Conservation (phyloP, 23 tunicate species). For the Diplosoma virens region DNA sequence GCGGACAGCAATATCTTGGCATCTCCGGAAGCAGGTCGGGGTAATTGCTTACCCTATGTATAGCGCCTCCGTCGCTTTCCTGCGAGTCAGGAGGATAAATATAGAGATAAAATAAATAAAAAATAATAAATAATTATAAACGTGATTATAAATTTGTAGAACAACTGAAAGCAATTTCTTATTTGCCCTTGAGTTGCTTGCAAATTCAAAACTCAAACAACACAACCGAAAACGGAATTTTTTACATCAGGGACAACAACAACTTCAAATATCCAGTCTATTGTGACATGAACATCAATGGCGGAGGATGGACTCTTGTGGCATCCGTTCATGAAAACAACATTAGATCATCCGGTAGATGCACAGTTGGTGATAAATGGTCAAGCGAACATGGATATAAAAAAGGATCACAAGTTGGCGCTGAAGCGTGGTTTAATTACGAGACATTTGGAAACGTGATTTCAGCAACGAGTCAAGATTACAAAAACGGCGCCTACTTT, state of each 20-base stretch:
- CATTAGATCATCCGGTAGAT: slow-evolving; percentile 37
- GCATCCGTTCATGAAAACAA: slow-evolving; percentile 51
- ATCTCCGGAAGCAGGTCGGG: no score
- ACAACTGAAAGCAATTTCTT: no score
- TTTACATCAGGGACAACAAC: slow-evolving; percentile 17
- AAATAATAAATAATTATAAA: no score
- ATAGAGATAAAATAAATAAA: no score
- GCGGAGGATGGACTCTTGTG: slow-evolving; percentile 49
- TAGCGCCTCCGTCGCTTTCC: no score
- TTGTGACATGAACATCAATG: slow-evolving; percentile 30
- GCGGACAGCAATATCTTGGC: no score
- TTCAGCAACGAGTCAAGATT: slow-evolving; percentile 64
- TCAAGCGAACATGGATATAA: slow-evolving; percentile 54
- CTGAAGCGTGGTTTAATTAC: slow-evolving; percentile 43
- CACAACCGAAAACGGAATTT: slow-evolving; percentile 21
- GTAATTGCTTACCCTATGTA: no score
- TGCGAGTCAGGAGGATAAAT: no score
- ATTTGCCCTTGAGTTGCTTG: no score
- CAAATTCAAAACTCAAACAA: no score
- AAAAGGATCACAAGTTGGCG: slow-evolving; percentile 23
- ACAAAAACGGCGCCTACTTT: slow-evolving; percentile 63
- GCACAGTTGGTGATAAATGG: slow-evolving; percentile 61
- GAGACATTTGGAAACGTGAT: slow-evolving; percentile 53
- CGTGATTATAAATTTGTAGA: no score
- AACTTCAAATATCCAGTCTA: slow-evolving; percentile 10